Evolutionary conservation across 2,797 vertebrate species (phyloP).

Genomic region (Anabas testudineus): DNA sequence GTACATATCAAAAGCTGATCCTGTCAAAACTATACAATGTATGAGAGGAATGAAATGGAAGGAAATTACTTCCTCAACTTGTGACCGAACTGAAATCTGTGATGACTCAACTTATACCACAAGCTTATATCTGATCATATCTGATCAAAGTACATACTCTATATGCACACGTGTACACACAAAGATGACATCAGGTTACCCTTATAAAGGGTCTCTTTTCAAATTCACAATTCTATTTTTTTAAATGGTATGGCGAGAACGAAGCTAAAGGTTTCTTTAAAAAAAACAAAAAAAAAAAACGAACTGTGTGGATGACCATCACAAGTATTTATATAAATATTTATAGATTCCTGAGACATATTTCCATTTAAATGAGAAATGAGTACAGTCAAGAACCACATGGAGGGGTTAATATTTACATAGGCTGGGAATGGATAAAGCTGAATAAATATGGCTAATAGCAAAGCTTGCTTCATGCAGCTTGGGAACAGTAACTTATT

Average conservation of each 20-base stretch:
- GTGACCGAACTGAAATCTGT: neutral
- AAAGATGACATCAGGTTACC: neutral
- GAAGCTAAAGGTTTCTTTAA: neutral
- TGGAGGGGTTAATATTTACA: slow-evolving; percentile 70
- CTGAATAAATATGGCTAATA: slow-evolving; percentile 70
- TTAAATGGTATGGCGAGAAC: neutral
- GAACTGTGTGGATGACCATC: neutral
- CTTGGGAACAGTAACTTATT: slow-evolving; percentile 53
- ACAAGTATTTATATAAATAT: slow-evolving; percentile 1
- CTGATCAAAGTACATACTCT: neutral
- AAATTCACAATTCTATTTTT: neutral
- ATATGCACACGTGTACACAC: neutral
- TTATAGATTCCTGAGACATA: slow-evolving; percentile 14
- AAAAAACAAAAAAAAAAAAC: neutral
- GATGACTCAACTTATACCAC: neutral
- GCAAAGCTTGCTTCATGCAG: slow-evolving; percentile 23
- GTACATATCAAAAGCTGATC: no score
- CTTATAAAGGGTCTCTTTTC: neutral
- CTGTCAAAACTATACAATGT: no score
- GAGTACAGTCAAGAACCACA: slow-evolving; percentile 20
- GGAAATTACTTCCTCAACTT: slow-evolving; percentile 10
- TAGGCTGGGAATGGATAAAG: slow-evolving; percentile 60
- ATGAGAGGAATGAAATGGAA: no score
- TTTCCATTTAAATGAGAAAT: slow-evolving; percentile 50
- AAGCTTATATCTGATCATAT: neutral